Base-by-base conservation (phyloP, 2,113 vertebrate species). In the Coptodon rendalli region DNA sequence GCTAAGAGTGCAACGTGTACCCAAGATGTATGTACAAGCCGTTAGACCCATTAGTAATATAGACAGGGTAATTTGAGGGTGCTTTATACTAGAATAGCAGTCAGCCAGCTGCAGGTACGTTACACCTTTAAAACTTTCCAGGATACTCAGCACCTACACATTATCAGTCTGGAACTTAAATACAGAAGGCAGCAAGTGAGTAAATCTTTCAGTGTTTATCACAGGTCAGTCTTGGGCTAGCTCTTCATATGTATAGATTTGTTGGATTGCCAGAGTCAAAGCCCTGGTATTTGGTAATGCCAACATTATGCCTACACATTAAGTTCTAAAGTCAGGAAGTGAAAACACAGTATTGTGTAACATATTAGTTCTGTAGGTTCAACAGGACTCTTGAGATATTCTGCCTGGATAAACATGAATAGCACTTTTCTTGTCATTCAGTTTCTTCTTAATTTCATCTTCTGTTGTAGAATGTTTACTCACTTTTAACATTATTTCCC, bases 81-180 rank as follows among this genome's bases (percentile, higher is more conserved):
- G 90, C 87, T 87, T 86, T 76, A 83, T 89, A 45, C 90, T 71
- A 63, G n/a, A 94, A 91, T 85, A 81, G 96, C 96, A 96, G 96
- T 96, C 96, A 94, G 91, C 95, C 96, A 96, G 95, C 96, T 97
- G 96, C 95, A 91, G 79, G 88, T 82, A 91, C n/a, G 13, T 52
- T 78, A 86, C 94, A 91, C 80, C 92, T 83, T 85, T 56, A 24
- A 84, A 87, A 80, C 71, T 93, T 85, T 89, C 82, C 87, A 80
- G 36, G 83, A 66, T 85, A 38, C 89, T 91, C 73, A 3, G 40
- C 80, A 86, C 68, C 90, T 40, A 86, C 43, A 87, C 38, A 34
- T 22, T 5, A 50, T 66, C n/a, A 11, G 11, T 24, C 12, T 81
- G 56, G 12, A 85, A 11, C 29, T 59, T 34, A 2, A 73, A 43